A percentile compares a stretch with the other conserved stretches of the same genome.
phyloP scores from a whole-genome alignment of 2,113 vertebrate species.

The Rhea pennata region DNA sequence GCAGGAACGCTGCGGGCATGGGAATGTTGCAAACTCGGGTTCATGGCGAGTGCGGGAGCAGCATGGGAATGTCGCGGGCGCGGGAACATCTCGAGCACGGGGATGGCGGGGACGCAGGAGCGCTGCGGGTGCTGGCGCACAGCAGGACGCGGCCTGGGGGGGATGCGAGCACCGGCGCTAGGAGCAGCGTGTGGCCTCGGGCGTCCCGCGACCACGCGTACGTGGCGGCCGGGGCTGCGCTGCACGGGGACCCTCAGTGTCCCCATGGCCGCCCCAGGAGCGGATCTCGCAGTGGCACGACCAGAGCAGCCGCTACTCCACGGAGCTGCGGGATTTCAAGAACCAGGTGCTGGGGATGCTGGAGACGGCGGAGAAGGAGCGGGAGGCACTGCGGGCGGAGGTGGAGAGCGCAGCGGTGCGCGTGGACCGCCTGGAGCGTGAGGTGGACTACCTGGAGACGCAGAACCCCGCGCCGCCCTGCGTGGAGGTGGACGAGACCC shows the following conservation, averaged over 20 bases:
- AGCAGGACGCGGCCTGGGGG: not conserved
- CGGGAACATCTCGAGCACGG: no score
- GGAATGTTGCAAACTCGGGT: no score
- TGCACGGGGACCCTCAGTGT: not conserved
- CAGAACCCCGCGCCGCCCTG: constrained; percentile 89
- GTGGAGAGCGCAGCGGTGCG: constrained; percentile 78
- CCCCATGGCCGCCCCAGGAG: constrained; percentile 75
- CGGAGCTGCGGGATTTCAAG: constrained; percentile 89
- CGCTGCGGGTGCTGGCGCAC: no score
- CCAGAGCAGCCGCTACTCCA: constrained; percentile 86
- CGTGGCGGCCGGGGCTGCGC: not conserved
- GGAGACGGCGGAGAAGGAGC: constrained; percentile 83
- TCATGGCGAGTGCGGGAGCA: no score
- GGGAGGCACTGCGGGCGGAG: constrained; percentile 79
- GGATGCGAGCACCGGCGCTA: fast-evolving
- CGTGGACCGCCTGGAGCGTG: constrained; percentile 87
- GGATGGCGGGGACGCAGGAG: no score
- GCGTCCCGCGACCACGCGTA: not conserved
- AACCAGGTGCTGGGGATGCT: constrained; percentile 86
- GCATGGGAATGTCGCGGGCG: no score
- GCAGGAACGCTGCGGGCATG: not conserved
- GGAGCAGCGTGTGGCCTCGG: fast-evolving
- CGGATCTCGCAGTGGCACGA: constrained; percentile 91
- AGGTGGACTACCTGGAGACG: constrained; percentile 90
- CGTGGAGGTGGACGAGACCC: constrained; percentile 83